Conservation (phyloP, 2,797 vertebrate genomes). For the Saguinus oedipus region DNA sequence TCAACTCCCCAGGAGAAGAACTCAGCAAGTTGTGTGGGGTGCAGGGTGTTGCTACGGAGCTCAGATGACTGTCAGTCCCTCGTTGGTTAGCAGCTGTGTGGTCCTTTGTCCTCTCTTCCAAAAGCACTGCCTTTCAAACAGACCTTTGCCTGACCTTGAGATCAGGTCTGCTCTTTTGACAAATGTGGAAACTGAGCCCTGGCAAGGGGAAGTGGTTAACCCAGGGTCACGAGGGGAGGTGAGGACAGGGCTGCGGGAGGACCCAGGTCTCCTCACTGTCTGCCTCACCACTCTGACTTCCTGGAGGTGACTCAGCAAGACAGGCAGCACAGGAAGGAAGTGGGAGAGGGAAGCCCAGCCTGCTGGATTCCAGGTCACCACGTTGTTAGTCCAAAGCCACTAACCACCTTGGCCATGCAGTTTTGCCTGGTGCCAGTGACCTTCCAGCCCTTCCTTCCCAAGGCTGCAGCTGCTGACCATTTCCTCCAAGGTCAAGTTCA, state of each 20-base stretch:
- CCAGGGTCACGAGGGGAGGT: conserved; percentile 8
- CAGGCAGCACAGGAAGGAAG: conserved; percentile 72
- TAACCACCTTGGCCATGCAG: conserved; percentile 60
- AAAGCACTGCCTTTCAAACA: neutral
- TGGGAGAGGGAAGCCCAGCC: conserved; percentile 77
- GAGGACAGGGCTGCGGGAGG: neutral
- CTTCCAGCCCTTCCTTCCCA: conserved; percentile 57
- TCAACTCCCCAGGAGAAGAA: neutral
- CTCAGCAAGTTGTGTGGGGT: neutral
- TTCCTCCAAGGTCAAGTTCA: conserved; percentile 48
- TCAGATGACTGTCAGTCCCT: neutral
- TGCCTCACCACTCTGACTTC: conserved; percentile 50
- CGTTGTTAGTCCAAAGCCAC: conserved; percentile 65
- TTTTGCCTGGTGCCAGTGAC: conserved; percentile 41
- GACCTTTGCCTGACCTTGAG: neutral
- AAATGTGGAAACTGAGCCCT: conserved; percentile 51
- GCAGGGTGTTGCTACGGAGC: neutral
- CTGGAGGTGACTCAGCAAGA: conserved; percentile 73
- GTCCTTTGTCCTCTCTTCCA: neutral
- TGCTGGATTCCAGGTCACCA: conserved; percentile 71
- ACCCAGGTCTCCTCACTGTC: conserved; percentile 21
- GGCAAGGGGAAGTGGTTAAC: conserved; percentile 49
- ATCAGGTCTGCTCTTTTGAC: neutral
- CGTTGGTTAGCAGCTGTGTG: neutral
- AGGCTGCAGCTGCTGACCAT: conserved; percentile 56